Base-by-base conservation (phyloP, 2,888 invertebrate genomes). In the Galerucella calmariensis region DNA sequence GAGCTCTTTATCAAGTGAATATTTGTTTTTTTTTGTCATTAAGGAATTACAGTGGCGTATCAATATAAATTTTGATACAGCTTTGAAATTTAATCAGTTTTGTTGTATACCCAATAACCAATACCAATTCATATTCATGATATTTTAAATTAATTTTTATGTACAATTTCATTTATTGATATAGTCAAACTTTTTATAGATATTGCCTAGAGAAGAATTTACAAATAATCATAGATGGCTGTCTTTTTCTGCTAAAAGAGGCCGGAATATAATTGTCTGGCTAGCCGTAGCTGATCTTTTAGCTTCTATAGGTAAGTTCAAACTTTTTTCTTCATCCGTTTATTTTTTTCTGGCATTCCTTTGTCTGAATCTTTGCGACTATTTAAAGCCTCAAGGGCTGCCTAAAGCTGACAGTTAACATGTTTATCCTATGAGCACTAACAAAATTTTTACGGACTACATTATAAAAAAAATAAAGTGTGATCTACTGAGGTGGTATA, bases 271-370 rank as follows among this genome's bases (percentile, higher is more conserved):
- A 76, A 93, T 95, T 75, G 89, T 93, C 70, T 95, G 95, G 93
- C 88, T 95, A 72, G 94, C 95, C 8, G 88, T 94, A 63, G 93
- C 95, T 56, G 95, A 95, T 88, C 89, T 95, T 48, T 86, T 95
- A 77, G 95, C 95, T 72, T 92, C 95, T 62, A 85, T 93, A 83
- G 95, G 95, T 94, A 89, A 87, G 79, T 48, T 56, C 12, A 12
- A 24, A 48, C 16, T 56, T 48, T 48, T 48, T 14, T 48, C 2
- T 12, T 4, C 6, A 6, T 6, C 6, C 35, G 6, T 35, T 35
- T 35, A 35, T 3, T 35, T 41, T 6, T 41, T 41, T 41, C 35
- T 8, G 9, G 2, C 1, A 41, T 9, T 41, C 8, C 35, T 41
- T 6, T 41, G 35, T 41, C 8, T 9, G 35, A 8, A 8, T 41